These are phyloP conservation scores for Drosophila vallismaia DNA, from an alignment of 2,888 invertebrate genomes.

Conservation along the genomic window DNA sequence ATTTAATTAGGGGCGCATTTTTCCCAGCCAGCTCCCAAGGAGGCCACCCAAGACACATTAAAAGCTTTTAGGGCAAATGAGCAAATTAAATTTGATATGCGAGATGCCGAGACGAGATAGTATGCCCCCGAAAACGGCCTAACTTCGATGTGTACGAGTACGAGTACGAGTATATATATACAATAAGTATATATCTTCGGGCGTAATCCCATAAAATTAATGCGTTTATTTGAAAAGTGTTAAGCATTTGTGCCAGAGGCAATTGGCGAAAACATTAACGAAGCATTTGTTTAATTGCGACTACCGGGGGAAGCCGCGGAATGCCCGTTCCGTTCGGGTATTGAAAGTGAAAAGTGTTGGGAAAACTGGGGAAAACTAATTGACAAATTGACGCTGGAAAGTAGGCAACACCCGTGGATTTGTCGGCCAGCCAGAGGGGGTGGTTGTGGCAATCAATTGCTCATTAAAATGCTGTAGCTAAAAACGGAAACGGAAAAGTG, in stretches of 20 bases:
- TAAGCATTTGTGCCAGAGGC: constrained; percentile 65
- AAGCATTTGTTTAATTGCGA: constrained; percentile 65
- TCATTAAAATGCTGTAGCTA: constrained; percentile 71
- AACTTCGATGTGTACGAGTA: not conserved
- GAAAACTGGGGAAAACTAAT: constrained; percentile 63
- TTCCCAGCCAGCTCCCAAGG: constrained; percentile 43
- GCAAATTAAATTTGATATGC: constrained; percentile 80
- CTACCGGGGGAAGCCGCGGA: constrained; percentile 9
- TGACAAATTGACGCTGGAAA: constrained; percentile 65
- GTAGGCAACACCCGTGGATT: constrained; percentile 18
- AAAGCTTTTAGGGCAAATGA: constrained; percentile 80
- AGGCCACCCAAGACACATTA: constrained; percentile 68
- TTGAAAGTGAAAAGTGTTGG: constrained; percentile 50
- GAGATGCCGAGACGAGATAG: constrained; percentile 26
- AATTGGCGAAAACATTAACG: constrained; percentile 15
- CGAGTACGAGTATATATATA: not conserved
- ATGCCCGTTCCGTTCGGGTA: no score
- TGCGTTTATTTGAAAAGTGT: constrained; percentile 78
- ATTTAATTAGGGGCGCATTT: constrained; percentile 80
- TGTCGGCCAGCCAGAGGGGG: no score
- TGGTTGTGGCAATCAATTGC: constrained; percentile 70
- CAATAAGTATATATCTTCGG: not conserved
- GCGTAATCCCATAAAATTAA: constrained; percentile 76
- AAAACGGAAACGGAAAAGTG: constrained; percentile 1
- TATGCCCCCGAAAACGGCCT: not conserved